Percentiles rank a stretch among this genome's conserved stretches.
phyloP scores from a whole-genome alignment of 1,140 invertebrate species.

The Drosophila ambigua region DNA sequence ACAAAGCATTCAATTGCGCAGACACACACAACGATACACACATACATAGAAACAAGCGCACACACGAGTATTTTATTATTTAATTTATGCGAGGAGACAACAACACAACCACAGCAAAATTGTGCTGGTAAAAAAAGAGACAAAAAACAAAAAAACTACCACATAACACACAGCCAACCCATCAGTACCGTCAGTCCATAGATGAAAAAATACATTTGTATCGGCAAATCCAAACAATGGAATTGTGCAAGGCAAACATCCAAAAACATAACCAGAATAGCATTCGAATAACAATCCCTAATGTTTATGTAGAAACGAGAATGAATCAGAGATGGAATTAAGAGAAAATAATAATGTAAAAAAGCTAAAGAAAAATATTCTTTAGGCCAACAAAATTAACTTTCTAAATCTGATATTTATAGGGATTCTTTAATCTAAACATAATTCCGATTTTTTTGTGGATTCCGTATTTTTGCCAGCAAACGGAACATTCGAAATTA shows the following conservation, averaged over 20 bases:
- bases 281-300: too few species aligned
- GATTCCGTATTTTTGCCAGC: too few species aligned
- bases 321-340: too few species aligned
- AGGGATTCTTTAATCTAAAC: background rate
- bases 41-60: conserved; percentile 27
- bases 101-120: conserved; percentile 48
- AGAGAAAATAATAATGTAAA: too few species aligned
- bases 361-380: background rate
- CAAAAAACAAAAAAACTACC: conserved; percentile 37
- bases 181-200: conserved; percentile 13
- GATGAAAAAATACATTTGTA: conserved; percentile 48
- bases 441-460: too few species aligned
- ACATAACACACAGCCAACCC: conserved; percentile 25
- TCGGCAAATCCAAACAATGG: conserved; percentile 49
- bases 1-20: conserved; percentile 69
- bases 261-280: conserved; percentile 4
- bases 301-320: too few species aligned
- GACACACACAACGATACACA: conserved; percentile 43
- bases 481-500: too few species aligned
- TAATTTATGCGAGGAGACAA: conserved; percentile 75
- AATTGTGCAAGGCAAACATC: conserved; percentile 14
- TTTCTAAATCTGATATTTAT: background rate
- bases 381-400: too few species aligned
- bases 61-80: conserved; percentile 75
- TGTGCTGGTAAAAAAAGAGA: conserved; percentile 64